Conservation (phyloP, 2,797 vertebrate genomes). For the Delichon dasypus region DNA sequence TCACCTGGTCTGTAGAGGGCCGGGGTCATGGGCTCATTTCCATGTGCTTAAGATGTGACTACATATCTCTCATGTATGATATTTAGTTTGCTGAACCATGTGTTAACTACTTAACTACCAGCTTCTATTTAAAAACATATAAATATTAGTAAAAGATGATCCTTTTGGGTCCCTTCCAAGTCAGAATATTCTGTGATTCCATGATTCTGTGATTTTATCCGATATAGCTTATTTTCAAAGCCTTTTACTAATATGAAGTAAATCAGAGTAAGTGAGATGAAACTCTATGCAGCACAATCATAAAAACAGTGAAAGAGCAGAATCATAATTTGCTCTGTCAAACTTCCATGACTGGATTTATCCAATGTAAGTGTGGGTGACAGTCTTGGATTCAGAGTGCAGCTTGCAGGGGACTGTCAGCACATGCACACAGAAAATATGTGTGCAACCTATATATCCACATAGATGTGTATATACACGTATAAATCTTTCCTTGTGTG, state of each 20-base stretch:
- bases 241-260: background rate
- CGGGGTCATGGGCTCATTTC: background rate
- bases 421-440: background rate
- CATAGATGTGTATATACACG: background rate
- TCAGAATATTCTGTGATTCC: background rate
- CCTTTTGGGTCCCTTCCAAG: background rate
- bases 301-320: background rate
- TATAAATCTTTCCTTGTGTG: background rate
- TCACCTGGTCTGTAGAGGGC: background rate
- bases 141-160: background rate
- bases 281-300: background rate
- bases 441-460: background rate
- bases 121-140: background rate
- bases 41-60: background rate
- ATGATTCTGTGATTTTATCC: background rate
- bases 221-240: background rate
- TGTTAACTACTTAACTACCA: background rate
- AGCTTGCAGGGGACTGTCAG: background rate
- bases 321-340: background rate
- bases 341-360: background rate
- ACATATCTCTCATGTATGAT: background rate
- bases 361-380: rapidly evolving
- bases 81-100: background rate
- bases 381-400: background rate
- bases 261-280: background rate